phyloP scores from a whole-genome alignment of 2,888 invertebrate genomes.

The Boloria selene region DNA sequence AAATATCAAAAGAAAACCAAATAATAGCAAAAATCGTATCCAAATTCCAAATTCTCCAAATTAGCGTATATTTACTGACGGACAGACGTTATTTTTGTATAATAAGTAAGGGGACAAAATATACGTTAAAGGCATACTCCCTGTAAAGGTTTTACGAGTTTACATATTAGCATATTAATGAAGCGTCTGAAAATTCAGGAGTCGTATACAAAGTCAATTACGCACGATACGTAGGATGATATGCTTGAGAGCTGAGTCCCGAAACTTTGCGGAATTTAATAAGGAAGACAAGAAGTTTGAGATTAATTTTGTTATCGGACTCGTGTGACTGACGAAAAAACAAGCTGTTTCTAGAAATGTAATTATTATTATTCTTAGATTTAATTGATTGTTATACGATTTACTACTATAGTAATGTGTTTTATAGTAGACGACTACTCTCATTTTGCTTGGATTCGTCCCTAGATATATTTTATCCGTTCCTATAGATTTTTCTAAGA shows the following conservation, averaged over 20 bases:
- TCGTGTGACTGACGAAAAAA: conserved; percentile 11
- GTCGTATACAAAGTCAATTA: conserved; percentile 26
- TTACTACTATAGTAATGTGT: no score
- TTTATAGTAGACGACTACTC: no score
- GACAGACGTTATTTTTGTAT: neutral
- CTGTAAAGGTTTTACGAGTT: conserved; percentile 1
- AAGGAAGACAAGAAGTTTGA: conserved; percentile 19
- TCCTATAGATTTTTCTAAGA: no score
- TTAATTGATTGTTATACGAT: neutral
- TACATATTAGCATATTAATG: conserved; percentile 23
- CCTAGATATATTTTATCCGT: no score
- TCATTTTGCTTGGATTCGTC: no score
- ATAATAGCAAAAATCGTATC: no score
- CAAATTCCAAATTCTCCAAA: no score
- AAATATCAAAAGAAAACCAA: no score
- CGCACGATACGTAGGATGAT: conserved; percentile 22
- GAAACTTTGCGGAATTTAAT: conserved; percentile 27
- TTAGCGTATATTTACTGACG: no score
- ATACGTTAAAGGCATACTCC: neutral
- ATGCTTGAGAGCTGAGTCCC: conserved; percentile 6
- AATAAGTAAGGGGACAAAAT: neutral
- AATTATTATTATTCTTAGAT: conserved; percentile 3
- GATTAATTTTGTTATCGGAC: conserved; percentile 27
- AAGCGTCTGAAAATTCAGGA: conserved; percentile 13
- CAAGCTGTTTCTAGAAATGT: neutral